A percentile compares a stretch with the other conserved stretches of the same genome.
Conservation (phyloP, 2,888 invertebrate species). For the Mythimna ferrago region DNA sequence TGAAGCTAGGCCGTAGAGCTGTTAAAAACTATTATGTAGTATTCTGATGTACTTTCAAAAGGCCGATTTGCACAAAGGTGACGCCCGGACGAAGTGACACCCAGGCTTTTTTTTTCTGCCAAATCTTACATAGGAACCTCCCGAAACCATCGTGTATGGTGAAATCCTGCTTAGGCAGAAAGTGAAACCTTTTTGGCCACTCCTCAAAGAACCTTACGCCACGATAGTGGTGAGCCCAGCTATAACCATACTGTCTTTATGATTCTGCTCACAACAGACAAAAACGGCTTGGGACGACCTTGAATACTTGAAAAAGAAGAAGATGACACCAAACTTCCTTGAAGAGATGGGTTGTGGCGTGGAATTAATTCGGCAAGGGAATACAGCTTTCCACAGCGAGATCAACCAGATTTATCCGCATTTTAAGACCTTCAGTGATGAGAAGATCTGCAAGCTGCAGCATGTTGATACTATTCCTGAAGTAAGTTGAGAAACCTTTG, state of each 20-base stretch:
- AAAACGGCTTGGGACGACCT: conserved; percentile 79
- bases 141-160: no score
- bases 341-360: conserved; percentile 76
- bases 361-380: conserved; percentile 74
- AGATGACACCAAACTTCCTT: conserved; percentile 79
- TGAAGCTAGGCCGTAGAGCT: no score
- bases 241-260: no score
- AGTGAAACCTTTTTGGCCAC: no score
- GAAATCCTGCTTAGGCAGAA: no score
- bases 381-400: conserved; percentile 82
- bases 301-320: conserved; percentile 83
- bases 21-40: no score
- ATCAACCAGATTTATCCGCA: conserved; percentile 82
- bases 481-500: conserved; percentile 65
- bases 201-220: no score
- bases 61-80: not conserved
- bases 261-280: conserved; percentile 65
- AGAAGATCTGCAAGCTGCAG: conserved; percentile 81
- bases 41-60: no score
- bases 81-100: not conserved
- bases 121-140: no score
- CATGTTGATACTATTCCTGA: conserved; percentile 82
- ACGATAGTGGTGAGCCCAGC: no score
- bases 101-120: no score
- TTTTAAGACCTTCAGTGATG: conserved; percentile 78